These are phyloP conservation scores for Neopipo cinnamomea DNA, from an alignment of 2,113 vertebrate species.

Conservation along the genomic window DNA sequence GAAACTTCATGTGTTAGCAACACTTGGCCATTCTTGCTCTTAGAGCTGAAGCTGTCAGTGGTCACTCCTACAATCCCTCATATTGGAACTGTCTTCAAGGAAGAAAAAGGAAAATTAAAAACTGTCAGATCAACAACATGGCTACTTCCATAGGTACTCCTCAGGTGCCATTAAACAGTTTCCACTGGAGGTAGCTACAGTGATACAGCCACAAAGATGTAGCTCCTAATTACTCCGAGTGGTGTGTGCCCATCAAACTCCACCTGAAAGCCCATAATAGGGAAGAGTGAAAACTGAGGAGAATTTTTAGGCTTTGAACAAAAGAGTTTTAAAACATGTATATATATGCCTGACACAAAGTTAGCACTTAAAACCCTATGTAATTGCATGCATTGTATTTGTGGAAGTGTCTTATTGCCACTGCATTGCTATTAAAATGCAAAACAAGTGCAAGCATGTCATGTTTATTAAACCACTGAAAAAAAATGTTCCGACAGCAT, in stretches of 20 bases:
- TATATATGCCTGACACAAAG: not conserved
- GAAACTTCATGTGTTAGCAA: not conserved
- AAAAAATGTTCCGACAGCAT: conserved; percentile 23
- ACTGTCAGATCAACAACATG: not conserved
- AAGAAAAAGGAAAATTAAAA: not conserved
- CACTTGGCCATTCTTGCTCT: not conserved
- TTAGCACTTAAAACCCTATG: not conserved
- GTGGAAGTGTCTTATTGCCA: conserved; percentile 39
- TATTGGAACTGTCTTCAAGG: not conserved
- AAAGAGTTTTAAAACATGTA: not conserved
- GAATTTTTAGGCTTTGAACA: not conserved
- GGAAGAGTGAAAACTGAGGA: not conserved
- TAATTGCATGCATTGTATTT: conserved; percentile 21
- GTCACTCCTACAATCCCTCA: not conserved
- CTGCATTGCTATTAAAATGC: conserved; percentile 58
- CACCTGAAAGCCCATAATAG: not conserved
- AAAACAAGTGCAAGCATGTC: conserved; percentile 53
- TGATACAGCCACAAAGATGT: not conserved
- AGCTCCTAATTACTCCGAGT: not conserved
- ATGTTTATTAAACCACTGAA: conserved; percentile 56
- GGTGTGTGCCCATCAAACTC: not conserved
- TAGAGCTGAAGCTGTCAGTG: not conserved
- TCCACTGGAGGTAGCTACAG: not conserved
- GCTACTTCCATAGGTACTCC: not conserved
- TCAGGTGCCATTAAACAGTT: not conserved